A percentile compares a stretch with the other conserved stretches of the same genome.
phyloP scores from a whole-genome alignment of 1,140 invertebrate genomes.

The Euwallacea similis region DNA sequence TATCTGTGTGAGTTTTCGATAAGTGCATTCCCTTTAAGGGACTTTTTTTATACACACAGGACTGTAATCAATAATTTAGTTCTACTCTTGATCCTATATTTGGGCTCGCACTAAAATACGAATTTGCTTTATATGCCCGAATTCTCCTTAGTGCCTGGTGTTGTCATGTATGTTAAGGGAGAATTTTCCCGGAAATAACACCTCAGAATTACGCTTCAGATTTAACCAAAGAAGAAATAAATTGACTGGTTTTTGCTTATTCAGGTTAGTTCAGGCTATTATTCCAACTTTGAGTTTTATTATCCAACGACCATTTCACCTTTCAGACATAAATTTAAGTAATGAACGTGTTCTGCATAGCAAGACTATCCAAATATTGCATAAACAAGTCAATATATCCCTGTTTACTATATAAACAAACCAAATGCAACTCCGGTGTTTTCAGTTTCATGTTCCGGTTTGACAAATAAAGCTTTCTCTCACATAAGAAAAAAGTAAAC shows the following conservation, averaged over 20 bases:
- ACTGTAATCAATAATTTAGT: no score
- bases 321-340: constrained; percentile 5
- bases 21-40: no score
- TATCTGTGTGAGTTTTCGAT: no score
- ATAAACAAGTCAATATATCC: not conserved
- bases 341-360: not conserved
- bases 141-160: constrained; percentile 10
- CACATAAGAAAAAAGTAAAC: no score
- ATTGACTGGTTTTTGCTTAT: no score
- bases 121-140: constrained; percentile 13
- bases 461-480: no score
- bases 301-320: not conserved
- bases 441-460: not conserved
- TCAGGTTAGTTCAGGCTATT: no score
- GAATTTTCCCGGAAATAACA: constrained; percentile 13
- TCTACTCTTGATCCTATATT: not conserved
- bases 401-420: not conserved
- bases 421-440: not conserved
- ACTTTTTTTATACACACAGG: no score
- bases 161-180: constrained; percentile 22
- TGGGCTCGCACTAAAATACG: constrained; percentile 1
- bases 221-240: constrained; percentile 1
- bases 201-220: constrained; percentile 16
- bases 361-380: not conserved
- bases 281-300: not conserved